Evolutionary conservation across 92 coral and sea anemone species (phyloP), one percentile per base, ranked within the genome.

Genomic region (Epizoanthus fatuus): DNA sequence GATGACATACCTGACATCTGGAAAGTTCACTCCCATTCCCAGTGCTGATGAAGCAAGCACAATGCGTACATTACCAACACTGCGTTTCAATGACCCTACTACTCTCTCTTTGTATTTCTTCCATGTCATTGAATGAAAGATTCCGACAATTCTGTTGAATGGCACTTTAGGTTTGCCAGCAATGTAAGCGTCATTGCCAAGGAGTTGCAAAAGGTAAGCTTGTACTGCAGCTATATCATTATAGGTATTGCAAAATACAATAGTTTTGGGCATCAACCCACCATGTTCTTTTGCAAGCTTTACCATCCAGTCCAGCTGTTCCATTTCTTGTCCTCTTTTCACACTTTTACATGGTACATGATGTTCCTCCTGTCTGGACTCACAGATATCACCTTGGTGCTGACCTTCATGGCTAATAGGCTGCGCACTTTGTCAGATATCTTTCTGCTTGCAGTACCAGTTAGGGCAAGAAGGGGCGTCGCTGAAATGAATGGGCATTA

Each of bases 231-330:
- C 35, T 29, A 77, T 77, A 17, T 86, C 89, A 54, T 13, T 78
- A 62, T 65, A 53, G 4, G 85, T 77, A 10, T 57, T 77, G 70
- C 79, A 86, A 56, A 78, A 86, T 5, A 77, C 17, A 45, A 86
- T 68, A 47, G 84, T 76, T 77, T 76, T 86, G 11, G 89, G 69
- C 16, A 79, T 64, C 3, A 38, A 19, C 15, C 25, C 14, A 6
- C 78, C 78, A 1, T 76, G 51, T 1, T n/a, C 37, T 53, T 66
- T 40, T 12, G 19, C 40, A 2, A 54, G 47, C 15, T 40, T 25
- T 2, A 86, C 89, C 9, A 77, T 19, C 84, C 89, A 77, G 32
- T 44, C 37, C 42, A 85, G 67, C 44, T 52, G 9, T 7, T 37
- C 49, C 17, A 85, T 7, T 52, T 75, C 76, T 9, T 29, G 35